Percentiles rank a stretch among this genome's conserved stretches.
These are phyloP conservation scores for Drosophila aff. DNA, from an alignment of 1,140 invertebrate species.

Conservation along the genomic window DNA sequence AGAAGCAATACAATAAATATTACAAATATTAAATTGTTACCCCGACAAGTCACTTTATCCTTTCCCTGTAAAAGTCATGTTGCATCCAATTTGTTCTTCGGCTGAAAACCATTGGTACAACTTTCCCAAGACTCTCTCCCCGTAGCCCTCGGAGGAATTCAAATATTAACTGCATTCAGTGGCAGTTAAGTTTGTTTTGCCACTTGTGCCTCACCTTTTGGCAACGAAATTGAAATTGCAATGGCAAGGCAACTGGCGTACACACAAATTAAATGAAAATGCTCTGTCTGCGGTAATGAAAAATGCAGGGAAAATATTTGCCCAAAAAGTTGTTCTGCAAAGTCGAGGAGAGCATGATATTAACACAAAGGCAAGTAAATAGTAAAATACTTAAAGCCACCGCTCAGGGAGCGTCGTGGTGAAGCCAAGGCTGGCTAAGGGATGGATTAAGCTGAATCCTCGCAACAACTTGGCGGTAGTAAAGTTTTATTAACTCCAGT, in stretches of 20 bases:
- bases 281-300: slow-evolving; percentile 31
- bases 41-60: neutral
- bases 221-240: slow-evolving; percentile 48
- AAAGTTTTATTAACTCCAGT: slow-evolving; percentile 45
- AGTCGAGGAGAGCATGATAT: slow-evolving; percentile 15
- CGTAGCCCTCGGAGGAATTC: slow-evolving; percentile 28
- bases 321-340: slow-evolving; percentile 17
- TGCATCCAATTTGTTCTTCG: slow-evolving; percentile 30
- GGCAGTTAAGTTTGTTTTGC: slow-evolving; percentile 56
- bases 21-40: neutral
- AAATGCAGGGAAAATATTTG: slow-evolving; percentile 32
- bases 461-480: slow-evolving; percentile 18
- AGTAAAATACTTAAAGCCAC: slow-evolving; percentile 30
- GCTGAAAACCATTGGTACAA: slow-evolving; percentile 12
- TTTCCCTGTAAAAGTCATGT: neutral
- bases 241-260: slow-evolving; percentile 30
- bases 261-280: slow-evolving; percentile 34
- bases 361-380: slow-evolving; percentile 16
- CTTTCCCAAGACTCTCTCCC: slow-evolving; percentile 12
- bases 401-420: slow-evolving; percentile 14
- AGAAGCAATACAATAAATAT: neutral
- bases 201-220: slow-evolving; percentile 19
- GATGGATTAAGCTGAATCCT: slow-evolving; percentile 15
- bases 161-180: slow-evolving; percentile 59
- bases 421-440: neutral